Conservation (phyloP, 2,888 invertebrate species). For the Meta bourneti region DNA sequence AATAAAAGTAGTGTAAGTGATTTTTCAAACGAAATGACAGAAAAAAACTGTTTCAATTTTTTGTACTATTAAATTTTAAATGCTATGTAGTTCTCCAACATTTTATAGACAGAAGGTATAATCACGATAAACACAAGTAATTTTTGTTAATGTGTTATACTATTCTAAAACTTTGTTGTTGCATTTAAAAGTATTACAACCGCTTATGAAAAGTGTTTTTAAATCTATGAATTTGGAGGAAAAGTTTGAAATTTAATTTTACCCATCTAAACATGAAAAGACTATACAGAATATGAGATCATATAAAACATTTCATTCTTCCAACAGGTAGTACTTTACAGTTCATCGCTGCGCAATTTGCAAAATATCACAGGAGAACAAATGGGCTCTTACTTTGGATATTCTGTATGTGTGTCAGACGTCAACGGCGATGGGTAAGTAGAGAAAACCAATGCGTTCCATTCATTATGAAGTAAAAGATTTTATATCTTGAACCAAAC, state of each 20-base stretch:
- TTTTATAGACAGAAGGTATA: no score
- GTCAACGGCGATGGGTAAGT: constrained; percentile 91
- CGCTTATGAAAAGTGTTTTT: no score
- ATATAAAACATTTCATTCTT: not conserved
- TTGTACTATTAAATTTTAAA: not conserved
- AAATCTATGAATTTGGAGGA: no score
- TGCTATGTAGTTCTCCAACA: constrained; percentile 34
- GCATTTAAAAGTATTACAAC: no score
- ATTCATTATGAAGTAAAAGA: not conserved
- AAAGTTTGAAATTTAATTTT: no score
- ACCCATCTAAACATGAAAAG: no score
- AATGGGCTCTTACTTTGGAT: constrained; percentile 98
- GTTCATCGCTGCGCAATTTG: constrained; percentile 83
- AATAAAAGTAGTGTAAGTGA: not conserved
- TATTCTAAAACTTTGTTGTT: no score
- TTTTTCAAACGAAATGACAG: not conserved
- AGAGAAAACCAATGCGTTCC: not conserved
- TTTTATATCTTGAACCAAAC: not conserved
- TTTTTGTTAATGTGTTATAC: no score
- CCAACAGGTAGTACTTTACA: constrained; percentile 71
- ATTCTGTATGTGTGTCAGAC: constrained; percentile 92
- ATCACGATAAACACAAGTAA: no score
- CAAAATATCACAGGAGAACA: constrained; percentile 93
- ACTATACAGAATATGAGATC: not conserved
- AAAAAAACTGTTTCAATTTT: not conserved